Conservation (phyloP, 2,797 vertebrate species). For the Mus spretus region DNA sequence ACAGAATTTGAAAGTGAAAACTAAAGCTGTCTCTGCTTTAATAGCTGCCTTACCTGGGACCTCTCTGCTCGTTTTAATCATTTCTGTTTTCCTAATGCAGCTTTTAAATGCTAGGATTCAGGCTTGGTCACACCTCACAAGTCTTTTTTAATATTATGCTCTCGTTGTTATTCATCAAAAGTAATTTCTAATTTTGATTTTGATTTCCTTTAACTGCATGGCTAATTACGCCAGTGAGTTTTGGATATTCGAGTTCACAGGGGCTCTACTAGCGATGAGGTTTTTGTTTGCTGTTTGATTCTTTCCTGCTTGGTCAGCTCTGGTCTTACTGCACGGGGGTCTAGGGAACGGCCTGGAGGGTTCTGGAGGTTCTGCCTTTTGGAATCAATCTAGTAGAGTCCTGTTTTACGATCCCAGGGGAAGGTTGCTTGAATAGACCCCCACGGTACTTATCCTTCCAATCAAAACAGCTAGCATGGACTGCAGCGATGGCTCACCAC, state of each 20-base stretch:
- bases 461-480: slow-evolving; percentile 15
- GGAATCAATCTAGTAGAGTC: neutral
- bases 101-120: slow-evolving; percentile 35
- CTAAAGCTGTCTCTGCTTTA: slow-evolving; percentile 39
- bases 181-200: slow-evolving; percentile 45
- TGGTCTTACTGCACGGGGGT: neutral
- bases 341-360: neutral
- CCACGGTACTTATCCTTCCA: neutral
- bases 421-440: neutral
- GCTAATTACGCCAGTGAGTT: neutral
- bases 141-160: neutral
- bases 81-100: slow-evolving; percentile 53
- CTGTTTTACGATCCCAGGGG: neutral
- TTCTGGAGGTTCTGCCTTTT: slow-evolving; percentile 25
- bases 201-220: slow-evolving; percentile 46
- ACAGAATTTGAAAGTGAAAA: slow-evolving; percentile 34
- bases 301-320: neutral
- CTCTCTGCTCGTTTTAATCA: slow-evolving; percentile 13
- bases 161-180: slow-evolving; percentile 52
- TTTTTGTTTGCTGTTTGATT: neutral
- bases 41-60: slow-evolving; percentile 8
- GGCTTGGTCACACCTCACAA: neutral
- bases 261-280: neutral
- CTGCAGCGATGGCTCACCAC: neutral
- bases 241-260: neutral